Percentiles rank a stretch among this genome's conserved stretches.
Conservation (phyloP, 2,888 invertebrate genomes). For the Netelia inedita region DNA sequence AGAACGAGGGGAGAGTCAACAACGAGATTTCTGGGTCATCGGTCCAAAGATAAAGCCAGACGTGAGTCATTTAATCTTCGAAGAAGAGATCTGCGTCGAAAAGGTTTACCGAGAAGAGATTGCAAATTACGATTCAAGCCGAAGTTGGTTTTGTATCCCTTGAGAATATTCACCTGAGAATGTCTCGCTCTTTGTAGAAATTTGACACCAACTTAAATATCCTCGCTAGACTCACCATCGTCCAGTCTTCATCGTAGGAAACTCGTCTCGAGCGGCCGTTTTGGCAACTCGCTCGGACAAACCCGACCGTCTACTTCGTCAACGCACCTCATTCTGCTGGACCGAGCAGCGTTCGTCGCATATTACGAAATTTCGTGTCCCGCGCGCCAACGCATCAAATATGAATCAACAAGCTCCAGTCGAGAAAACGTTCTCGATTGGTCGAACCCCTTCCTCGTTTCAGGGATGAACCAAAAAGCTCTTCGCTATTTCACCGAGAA, state of each 20-base stretch:
- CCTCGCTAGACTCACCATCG: conserved; percentile 44
- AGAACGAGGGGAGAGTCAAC: neutral
- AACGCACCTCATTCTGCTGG: conserved; percentile 39
- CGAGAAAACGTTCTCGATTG: conserved; percentile 47
- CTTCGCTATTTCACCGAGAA: neutral
- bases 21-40: conserved; percentile 49
- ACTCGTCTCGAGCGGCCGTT: conserved; percentile 16
- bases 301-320: conserved; percentile 12
- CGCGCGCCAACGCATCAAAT: conserved; percentile 15
- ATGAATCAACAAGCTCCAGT: conserved; percentile 53
- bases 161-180: too few species aligned
- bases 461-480: conserved; percentile 17
- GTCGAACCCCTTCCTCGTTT: conserved; percentile 53
- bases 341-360: neutral
- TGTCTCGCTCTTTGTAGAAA: too few species aligned
- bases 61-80: neutral
- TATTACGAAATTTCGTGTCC: conserved; percentile 49
- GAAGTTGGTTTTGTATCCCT: too few species aligned
- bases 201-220: neutral
- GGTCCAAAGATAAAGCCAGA: conserved; percentile 38
- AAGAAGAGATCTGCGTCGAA: neutral
- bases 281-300: conserved; percentile 34
- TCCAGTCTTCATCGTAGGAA: conserved; percentile 46
- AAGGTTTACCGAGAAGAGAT: neutral
- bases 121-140: too few species aligned